Evolutionary conservation across 2,797 vertebrate species (phyloP), one percentile per base, ranked within the genome.

Genomic region (Aulostomus chinensis): DNA sequence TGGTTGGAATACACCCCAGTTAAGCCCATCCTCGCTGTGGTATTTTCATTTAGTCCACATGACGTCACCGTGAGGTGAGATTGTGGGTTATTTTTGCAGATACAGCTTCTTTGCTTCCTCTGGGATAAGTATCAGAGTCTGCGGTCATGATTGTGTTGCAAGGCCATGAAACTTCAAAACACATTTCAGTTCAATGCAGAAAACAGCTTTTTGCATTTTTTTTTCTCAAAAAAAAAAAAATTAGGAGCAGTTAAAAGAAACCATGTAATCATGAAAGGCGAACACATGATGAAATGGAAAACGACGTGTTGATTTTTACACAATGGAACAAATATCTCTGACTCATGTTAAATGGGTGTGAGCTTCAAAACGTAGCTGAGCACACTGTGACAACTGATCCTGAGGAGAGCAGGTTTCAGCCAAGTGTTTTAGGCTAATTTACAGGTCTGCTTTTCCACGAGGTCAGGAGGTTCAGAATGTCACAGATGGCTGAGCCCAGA

Each of bases 391-490:
- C 66, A 76, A 15, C 38, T 40, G 57, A 76, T 68, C 38, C 55
- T 62, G 20, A 10, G 38, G 38, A 61, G 43, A 7, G 41, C 29
- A 37, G 51, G 49, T 51, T 68, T 67, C 20, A 48, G 17, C 28
- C 65, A 46, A 68, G 67, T 57, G 47, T 68, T 74, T 81, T 46
- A 51, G 58, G 37, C 53, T 80, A 70, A 83, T 81, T 82, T 57
- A 52, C 34, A 14, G 55, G 41, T 45, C 30, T 35, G 49, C 47
- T 70, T 60, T 66, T 62, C 41, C 32, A 13, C 41, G 58, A 65
- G 78, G 80, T 86, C 74, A 77, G 9, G 9, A 29, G 62, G 79
- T 86, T 89, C 72, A 80, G 11, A 45, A 58, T 56, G 74, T 76
- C 73, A 78, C 80, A 84, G 72, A 78, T 78, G 83, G 78, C 53